Evolutionary conservation across 1,140 invertebrate genomes (phyloP), one percentile per base, ranked within the genome.

Genomic region (Brachionus rotundiformis): DNA sequence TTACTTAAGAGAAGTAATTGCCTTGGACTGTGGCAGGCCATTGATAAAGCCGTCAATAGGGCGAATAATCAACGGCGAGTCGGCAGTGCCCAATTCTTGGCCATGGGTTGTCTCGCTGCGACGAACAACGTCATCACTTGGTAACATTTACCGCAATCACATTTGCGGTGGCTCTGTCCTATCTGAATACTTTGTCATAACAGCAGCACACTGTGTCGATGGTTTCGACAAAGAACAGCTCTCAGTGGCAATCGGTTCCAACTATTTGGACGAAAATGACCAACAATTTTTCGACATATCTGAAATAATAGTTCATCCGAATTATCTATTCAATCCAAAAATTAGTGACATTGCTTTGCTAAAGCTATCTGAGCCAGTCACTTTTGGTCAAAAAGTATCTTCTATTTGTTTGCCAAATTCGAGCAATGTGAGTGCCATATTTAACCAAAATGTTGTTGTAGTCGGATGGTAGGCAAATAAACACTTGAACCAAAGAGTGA

Each of bases 31-130:
- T 16, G 63, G 63, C 7, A 33, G 5, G 8, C 63, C 63, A 8
- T 68, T 23, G 33, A 68, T 68, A 29, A 63, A 63, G 29, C 63
- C 27, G 11, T 68, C 27, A 68, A 63, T 23, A 16, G 63, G 31
- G 8, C 19, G 76, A 13, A 80, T 80, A 13, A 41, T 80, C 8
- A 59, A 80, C 8, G 76, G 76, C 0, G 39, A 61, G 19, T 10
- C 25, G 1, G 47, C 76, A 5, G 27, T 59, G 19, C 19, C 76
- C 36, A 39, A 61, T 33, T 61, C 49, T 3, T 80, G 76, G 76
- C 76, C 76, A 36, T 80, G 76, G 76, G 23, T 61, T 10, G 49
- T 80, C 11, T 77, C 73, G 23, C 7, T 77, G 7, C 27, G 73
- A 11, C 8, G 49, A 25, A 25, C 4, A 5, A 23, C 10, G 8